These are phyloP conservation scores for Eledone cirrhosa DNA, from an alignment of 2,888 invertebrate genomes.

Conservation along the genomic window DNA sequence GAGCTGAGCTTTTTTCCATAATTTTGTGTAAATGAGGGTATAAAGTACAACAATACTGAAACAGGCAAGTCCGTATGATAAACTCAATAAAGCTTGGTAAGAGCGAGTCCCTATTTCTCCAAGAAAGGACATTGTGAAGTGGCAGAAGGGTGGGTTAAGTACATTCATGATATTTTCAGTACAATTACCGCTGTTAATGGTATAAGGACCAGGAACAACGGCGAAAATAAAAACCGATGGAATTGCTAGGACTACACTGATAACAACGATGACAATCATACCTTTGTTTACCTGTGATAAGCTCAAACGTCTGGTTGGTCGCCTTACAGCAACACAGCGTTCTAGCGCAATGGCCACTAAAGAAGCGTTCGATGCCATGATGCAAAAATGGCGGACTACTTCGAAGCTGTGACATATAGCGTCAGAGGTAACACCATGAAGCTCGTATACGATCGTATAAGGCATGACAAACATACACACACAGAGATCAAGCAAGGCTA, in stretches of 20 bases:
- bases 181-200: slow-evolving; percentile 43
- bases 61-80: slow-evolving; percentile 41
- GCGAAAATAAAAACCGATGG: slow-evolving; percentile 49
- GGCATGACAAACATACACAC: slow-evolving; percentile 51
- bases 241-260: slow-evolving; percentile 41
- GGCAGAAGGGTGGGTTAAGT: slow-evolving; percentile 42
- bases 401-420: slow-evolving; percentile 47
- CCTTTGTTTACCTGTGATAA: slow-evolving; percentile 43
- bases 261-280: slow-evolving; percentile 39
- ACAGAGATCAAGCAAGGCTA: slow-evolving; percentile 48
- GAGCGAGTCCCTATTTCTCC: slow-evolving; percentile 38
- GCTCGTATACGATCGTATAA: slow-evolving; percentile 51
- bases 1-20: slow-evolving; percentile 47
- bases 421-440: slow-evolving; percentile 47
- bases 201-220: slow-evolving; percentile 40
- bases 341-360: slow-evolving; percentile 53
- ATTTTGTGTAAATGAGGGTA: slow-evolving; percentile 44
- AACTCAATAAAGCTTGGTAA: slow-evolving; percentile 44
- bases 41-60: slow-evolving; percentile 47
- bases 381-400: slow-evolving; percentile 46
- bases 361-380: slow-evolving; percentile 45
- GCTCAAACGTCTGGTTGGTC: slow-evolving; percentile 42
- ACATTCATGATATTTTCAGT: slow-evolving; percentile 38
- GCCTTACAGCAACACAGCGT: slow-evolving; percentile 52
- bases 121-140: slow-evolving; percentile 48